Evolutionary conservation across 92 coral and sea anemone species (phyloP).

Genomic region (Bergia sp.): DNA sequence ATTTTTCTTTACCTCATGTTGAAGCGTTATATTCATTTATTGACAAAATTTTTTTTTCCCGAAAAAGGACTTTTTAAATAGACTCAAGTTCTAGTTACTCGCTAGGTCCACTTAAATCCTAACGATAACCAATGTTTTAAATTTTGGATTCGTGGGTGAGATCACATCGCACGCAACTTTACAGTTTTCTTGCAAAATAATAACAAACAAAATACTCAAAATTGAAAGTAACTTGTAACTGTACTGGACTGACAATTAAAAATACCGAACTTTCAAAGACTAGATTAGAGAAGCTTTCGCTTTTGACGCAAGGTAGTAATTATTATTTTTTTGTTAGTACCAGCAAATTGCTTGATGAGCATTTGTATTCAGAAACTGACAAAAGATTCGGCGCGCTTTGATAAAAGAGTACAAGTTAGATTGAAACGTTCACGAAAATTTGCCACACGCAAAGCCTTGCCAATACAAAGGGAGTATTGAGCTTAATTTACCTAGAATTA

Average conservation of each 20-base stretch:
- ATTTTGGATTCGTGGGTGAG: not conserved
- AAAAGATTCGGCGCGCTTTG: not conserved
- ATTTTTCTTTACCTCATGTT: not conserved
- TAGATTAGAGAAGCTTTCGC: not conserved
- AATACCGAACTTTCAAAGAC: not conserved
- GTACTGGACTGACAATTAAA: not conserved
- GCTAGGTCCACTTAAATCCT: not conserved
- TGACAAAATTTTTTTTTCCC: not conserved
- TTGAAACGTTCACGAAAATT: not conserved
- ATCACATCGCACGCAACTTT: not conserved
- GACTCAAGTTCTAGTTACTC: not conserved
- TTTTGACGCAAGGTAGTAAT: not conserved
- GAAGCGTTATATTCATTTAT: not conserved
- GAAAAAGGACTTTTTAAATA: not conserved
- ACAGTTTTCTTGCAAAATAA: not conserved
- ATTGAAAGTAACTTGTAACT: too few species aligned
- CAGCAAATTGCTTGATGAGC: not conserved
- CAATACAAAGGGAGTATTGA: not conserved
- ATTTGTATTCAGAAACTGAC: not conserved
- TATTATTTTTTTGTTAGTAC: not conserved
- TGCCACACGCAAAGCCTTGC: constrained; percentile 13
- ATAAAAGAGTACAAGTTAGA: not conserved
- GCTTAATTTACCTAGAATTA: not conserved
- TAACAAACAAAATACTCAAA: not conserved
- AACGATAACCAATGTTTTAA: not conserved